phyloP scores from a whole-genome alignment of 1,140 invertebrate species.

The Batillaria attramentaria region DNA sequence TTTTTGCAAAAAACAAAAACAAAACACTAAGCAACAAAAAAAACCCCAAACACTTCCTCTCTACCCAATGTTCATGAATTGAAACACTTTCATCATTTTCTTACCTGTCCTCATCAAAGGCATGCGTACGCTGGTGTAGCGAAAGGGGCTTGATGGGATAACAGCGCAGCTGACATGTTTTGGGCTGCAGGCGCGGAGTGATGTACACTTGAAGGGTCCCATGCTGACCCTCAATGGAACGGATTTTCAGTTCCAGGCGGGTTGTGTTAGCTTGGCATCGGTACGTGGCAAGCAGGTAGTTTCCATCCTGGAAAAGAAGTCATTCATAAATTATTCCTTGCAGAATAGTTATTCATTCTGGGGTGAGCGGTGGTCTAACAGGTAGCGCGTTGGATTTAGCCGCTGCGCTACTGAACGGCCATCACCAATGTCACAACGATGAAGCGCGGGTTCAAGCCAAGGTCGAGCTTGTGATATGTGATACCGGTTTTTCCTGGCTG shows the following conservation, averaged over 20 bases:
- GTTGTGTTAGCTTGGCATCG: constrained; percentile 90
- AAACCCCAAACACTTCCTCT: not conserved
- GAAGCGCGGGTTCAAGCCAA: too few relatives aligned
- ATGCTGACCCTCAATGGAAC: constrained; percentile 85
- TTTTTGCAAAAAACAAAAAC: too few relatives aligned
- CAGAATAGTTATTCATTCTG: too few relatives aligned
- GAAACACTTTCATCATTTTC: not conserved
- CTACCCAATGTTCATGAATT: too few relatives aligned
- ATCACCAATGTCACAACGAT: too few relatives aligned
- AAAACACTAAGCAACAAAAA: not conserved
- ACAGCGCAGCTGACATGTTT: constrained; percentile 80
- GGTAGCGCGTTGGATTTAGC: too few relatives aligned
- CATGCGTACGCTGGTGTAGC: constrained; percentile 80
- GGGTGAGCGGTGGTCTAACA: too few relatives aligned
- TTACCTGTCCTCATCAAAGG: constrained; percentile 76
- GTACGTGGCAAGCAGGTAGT: constrained; percentile 87
- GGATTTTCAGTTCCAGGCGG: constrained; percentile 82
- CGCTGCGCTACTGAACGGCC: too few relatives aligned
- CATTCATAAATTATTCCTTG: too few relatives aligned
- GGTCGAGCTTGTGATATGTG: too few relatives aligned
- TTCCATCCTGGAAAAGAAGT: constrained; percentile 81
- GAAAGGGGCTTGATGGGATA: constrained; percentile 84
- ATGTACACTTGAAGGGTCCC: constrained; percentile 85
- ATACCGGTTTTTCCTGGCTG: too few relatives aligned
- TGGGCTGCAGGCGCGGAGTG: constrained; percentile 85